phyloP scores from a whole-genome alignment of 2,797 vertebrate genomes.

The Paramormyrops hopkinsi region DNA sequence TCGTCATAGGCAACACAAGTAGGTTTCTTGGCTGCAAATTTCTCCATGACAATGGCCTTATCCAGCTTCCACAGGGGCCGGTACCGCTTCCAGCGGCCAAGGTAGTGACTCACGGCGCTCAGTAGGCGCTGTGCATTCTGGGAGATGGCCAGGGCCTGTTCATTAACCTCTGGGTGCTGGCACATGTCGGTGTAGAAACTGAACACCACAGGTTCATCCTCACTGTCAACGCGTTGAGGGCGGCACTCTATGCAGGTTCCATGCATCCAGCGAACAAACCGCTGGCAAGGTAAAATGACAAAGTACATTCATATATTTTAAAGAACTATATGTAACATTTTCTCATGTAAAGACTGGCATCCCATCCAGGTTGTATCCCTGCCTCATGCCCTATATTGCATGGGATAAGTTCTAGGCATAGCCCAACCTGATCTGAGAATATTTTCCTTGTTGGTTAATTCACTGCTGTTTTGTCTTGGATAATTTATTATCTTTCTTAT shows the following conservation, averaged over 20 bases:
- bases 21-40: slow-evolving; percentile 74
- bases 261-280: slow-evolving; percentile 85
- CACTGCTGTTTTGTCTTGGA: not conserved
- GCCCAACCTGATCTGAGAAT: not conserved
- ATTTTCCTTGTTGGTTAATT: not conserved
- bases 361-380: not conserved
- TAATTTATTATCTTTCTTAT: not conserved
- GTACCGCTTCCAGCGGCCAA: slow-evolving; percentile 78
- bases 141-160: slow-evolving; percentile 64
- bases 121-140: slow-evolving; percentile 72
- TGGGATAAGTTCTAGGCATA: not conserved
- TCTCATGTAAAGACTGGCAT: not conserved
- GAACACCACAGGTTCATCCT: slow-evolving; percentile 63
- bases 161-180: slow-evolving; percentile 68
- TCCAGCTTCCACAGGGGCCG: slow-evolving; percentile 79
- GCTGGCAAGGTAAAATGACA: slow-evolving; percentile 50
- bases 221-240: slow-evolving; percentile 58
- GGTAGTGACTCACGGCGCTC: slow-evolving; percentile 57
- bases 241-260: slow-evolving; percentile 84
- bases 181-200: slow-evolving; percentile 77
- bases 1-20: slow-evolving; percentile 74
- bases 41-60: slow-evolving; percentile 70
- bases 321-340: not conserved
- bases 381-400: not conserved
- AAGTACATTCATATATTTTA: not conserved